Conservation (phyloP, 2,113 vertebrate species). For the Fukomys damarensis region DNA sequence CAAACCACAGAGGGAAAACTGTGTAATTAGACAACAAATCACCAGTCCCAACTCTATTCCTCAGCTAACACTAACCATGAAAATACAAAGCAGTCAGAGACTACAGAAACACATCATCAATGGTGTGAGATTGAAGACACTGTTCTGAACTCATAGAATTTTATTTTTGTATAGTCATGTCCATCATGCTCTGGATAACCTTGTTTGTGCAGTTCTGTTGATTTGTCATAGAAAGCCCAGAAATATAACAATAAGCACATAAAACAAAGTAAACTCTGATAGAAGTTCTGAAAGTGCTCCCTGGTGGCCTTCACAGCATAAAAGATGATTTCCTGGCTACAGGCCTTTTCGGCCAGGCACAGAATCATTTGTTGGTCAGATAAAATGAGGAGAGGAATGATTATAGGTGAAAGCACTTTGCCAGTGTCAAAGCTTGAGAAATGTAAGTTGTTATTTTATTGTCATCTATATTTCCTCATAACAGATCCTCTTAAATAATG, state of each 20-base stretch:
- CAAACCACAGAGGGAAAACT: not conserved
- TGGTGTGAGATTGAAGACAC: not conserved
- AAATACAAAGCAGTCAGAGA: conserved; percentile 1
- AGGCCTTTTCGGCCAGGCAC: not conserved
- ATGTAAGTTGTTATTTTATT: not conserved
- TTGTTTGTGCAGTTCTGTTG: not conserved
- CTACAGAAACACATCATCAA: not conserved
- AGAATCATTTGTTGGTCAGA: not conserved
- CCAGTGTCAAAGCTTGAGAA: not conserved
- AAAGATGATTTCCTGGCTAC: not conserved
- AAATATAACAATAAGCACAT: not conserved
- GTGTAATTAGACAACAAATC: not conserved
- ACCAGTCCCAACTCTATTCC: not conserved
- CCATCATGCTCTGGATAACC: not conserved
- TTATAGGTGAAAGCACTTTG: not conserved
- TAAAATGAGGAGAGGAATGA: not conserved
- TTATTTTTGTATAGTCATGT: not conserved
- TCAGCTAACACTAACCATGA: not conserved
- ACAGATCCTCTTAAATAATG: not conserved
- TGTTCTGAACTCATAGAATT: not conserved
- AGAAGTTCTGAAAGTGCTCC: not conserved
- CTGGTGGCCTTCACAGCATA: not conserved
- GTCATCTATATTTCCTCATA: not conserved
- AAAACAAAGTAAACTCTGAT: not conserved
- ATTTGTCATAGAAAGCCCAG: not conserved